Evolutionary conservation across 1,140 invertebrate genomes (phyloP).

Genomic region (Mya arenaria): DNA sequence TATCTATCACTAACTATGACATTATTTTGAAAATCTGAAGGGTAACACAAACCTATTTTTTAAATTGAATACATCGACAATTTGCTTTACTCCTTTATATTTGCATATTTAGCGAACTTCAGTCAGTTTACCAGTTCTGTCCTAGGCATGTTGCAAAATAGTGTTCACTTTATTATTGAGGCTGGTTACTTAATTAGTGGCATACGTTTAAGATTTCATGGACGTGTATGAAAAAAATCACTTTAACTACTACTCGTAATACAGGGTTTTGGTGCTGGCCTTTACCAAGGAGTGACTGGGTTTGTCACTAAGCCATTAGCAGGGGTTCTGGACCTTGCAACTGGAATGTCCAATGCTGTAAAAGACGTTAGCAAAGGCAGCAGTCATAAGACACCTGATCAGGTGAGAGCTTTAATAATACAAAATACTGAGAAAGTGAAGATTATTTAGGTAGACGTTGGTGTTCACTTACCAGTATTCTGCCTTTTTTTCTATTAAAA

Average conservation of each 20-base stretch:
- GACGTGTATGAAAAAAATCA: too few species aligned
- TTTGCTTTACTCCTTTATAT: constrained; percentile 97
- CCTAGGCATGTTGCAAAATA: constrained; percentile 90
- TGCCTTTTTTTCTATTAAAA: too few species aligned
- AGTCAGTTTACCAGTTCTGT: constrained; percentile 95
- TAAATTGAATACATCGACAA: constrained; percentile 87
- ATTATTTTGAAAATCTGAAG: too few species aligned
- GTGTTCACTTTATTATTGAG: constrained; percentile 81
- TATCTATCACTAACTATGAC: too few species aligned
- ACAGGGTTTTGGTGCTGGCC: constrained; percentile 92
- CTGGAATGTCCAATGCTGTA: constrained; percentile 95
- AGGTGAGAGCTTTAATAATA: constrained; percentile 82
- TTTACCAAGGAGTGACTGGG: constrained; percentile 96
- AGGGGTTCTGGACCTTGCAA: constrained; percentile 96
- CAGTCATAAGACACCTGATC: constrained; percentile 82
- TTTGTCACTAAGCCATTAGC: constrained; percentile 98
- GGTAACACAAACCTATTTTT: too few species aligned
- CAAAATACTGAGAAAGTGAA: too few species aligned
- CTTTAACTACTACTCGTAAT: too few species aligned
- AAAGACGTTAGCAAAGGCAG: constrained; percentile 90
- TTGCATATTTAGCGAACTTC: constrained; percentile 97
- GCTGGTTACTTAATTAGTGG: too few species aligned
- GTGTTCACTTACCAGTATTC: too few species aligned
- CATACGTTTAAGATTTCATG: too few species aligned
- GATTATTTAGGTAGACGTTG: too few species aligned